Conservation (phyloP, 2,113 vertebrate genomes). For the Arvicanthis niloticus region DNA sequence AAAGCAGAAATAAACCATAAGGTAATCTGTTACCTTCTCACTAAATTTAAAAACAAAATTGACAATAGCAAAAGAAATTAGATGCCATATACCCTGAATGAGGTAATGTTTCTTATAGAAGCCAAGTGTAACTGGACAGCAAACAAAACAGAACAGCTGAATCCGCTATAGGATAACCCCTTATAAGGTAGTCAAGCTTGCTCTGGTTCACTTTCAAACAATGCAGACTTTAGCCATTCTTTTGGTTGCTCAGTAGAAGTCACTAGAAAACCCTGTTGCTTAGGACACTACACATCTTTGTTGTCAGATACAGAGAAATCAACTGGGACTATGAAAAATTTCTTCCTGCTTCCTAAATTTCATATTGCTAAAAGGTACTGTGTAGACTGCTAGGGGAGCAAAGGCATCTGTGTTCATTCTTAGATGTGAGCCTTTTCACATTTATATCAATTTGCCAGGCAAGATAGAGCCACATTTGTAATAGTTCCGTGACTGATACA, state of each 20-base stretch:
- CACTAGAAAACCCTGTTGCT: not conserved
- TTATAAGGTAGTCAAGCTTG: not conserved
- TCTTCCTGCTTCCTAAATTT: not conserved
- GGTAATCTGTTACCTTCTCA: not conserved
- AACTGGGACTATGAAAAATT: not conserved
- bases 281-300: not conserved
- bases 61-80: not conserved
- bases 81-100: not conserved
- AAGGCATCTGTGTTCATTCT: not conserved
- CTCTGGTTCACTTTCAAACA: not conserved
- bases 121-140: not conserved
- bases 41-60: not conserved
- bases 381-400: not conserved
- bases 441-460: not conserved
- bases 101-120: not conserved
- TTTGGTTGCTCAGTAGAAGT: not conserved
- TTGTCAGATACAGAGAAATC: not conserved
- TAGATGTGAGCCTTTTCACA: not conserved
- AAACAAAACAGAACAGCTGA: not conserved
- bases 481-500: not conserved
- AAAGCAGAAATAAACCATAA: not conserved
- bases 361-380: not conserved
- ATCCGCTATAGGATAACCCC: too few relatives aligned
- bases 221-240: not conserved
- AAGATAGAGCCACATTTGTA: not conserved